Conservation (phyloP, 2,797 vertebrate species). For the Sparus aurata region DNA sequence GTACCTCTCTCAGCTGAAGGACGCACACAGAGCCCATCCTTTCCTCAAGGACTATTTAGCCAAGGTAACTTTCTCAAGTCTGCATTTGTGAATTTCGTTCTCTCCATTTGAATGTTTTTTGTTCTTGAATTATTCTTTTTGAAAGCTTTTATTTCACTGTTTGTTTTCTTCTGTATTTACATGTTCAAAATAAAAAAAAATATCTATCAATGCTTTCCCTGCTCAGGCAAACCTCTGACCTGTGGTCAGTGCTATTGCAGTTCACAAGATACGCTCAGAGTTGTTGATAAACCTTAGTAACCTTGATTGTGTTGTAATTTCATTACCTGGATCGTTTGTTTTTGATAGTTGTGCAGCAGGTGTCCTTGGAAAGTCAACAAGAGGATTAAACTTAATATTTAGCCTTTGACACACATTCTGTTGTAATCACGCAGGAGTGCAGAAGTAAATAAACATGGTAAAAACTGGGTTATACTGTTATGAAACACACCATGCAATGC, state of each 20-base stretch:
- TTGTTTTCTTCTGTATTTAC: too few relatives aligned
- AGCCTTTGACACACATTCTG: slow-evolving; percentile 46
- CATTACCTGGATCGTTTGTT: slow-evolving; percentile 31
- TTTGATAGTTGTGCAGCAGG: slow-evolving; percentile 23
- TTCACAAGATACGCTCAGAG: neutral
- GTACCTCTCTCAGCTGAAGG: slow-evolving; percentile 96
- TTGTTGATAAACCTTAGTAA: slow-evolving; percentile 25
- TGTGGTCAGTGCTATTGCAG: neutral
- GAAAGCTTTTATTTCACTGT: too few relatives aligned
- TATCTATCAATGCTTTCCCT: neutral
- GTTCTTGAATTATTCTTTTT: too few relatives aligned
- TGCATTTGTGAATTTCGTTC: neutral
- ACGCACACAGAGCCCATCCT: slow-evolving; percentile 92
- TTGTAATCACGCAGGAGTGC: slow-evolving; percentile 33
- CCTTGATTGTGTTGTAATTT: slow-evolving; percentile 38
- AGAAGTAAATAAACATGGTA: slow-evolving; percentile 63
- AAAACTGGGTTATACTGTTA: slow-evolving; percentile 37
- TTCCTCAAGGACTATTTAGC: slow-evolving; percentile 95
- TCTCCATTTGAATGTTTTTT: too few relatives aligned
- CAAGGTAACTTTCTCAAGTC: slow-evolving; percentile 86
- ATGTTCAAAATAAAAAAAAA: too few relatives aligned
- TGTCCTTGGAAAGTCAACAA: slow-evolving; percentile 52
- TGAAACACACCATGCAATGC: slow-evolving; percentile 36
- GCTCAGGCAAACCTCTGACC: neutral
- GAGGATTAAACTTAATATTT: slow-evolving; percentile 49